Conservation (phyloP, 37 sponge, comb jelly and placozoan species). For the Oopsacas minuta region DNA sequence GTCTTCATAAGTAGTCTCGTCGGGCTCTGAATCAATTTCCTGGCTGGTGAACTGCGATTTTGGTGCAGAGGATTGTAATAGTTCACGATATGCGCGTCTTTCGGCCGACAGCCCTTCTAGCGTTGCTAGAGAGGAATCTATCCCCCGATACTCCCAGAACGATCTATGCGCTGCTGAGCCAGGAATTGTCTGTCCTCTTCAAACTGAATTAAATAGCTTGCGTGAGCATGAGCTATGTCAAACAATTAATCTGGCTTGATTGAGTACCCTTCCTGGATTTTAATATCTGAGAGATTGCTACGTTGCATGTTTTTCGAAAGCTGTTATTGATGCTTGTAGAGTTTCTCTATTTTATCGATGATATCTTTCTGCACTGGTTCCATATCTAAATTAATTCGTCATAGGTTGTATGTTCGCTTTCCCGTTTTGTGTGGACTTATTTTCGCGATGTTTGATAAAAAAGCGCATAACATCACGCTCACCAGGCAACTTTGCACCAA, state of each 20-base stretch:
- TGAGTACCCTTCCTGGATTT: slow-evolving; percentile 8
- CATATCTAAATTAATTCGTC: slow-evolving; percentile 16
- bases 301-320: slow-evolving; percentile 16
- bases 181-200: slow-evolving; percentile 17
- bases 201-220: slow-evolving; percentile 18
- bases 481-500: slow-evolving; percentile 17
- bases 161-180: slow-evolving; percentile 15
- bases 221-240: slow-evolving; percentile 17
- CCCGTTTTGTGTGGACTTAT: slow-evolving; percentile 17
- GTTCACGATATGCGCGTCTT: slow-evolving; percentile 10
- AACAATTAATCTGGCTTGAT: slow-evolving; percentile 10
- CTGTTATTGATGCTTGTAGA: background rate
- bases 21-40: slow-evolving; percentile 20
- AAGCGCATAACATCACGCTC: slow-evolving; percentile 15
- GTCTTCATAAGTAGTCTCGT: slow-evolving; percentile 4
- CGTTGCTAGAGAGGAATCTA: slow-evolving; percentile 6
- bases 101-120: slow-evolving; percentile 19
- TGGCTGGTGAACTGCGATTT: slow-evolving; percentile 20
- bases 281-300: slow-evolving; percentile 9
- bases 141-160: slow-evolving; percentile 20
- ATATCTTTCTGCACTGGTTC: slow-evolving; percentile 15
- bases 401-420: slow-evolving; percentile 16
- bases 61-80: slow-evolving; percentile 14
- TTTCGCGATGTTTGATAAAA: slow-evolving; percentile 12
- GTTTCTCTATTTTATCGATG: slow-evolving; percentile 20